phyloP scores from a whole-genome alignment of 2,797 vertebrate genomes.

The Pyrocephalus nanus region DNA sequence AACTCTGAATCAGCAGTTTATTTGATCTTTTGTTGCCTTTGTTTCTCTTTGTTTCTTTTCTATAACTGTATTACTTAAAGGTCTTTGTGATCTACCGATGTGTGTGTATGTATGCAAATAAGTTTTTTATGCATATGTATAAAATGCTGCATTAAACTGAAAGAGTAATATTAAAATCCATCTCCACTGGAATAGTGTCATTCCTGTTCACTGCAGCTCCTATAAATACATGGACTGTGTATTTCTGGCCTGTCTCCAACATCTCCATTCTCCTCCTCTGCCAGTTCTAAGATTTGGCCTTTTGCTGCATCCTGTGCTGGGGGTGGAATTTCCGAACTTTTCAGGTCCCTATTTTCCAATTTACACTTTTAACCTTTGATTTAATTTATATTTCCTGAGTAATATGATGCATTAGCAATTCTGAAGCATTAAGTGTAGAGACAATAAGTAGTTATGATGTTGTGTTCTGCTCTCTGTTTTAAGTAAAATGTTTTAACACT shows the following conservation, averaged over 20 bases:
- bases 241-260: background rate
- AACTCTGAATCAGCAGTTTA: background rate
- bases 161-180: background rate
- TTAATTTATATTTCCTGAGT: background rate
- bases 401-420: background rate
- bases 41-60: background rate
- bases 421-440: background rate
- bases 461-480: background rate
- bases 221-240: background rate
- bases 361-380: background rate
- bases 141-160: background rate
- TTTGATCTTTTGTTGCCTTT: background rate
- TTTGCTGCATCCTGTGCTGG: background rate
- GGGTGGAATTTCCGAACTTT: background rate
- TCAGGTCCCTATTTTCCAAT: background rate
- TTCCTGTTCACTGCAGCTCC: background rate
- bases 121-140: background rate
- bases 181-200: background rate
- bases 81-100: fast-evolving
- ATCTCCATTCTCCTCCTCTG: background rate
- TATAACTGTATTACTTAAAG: background rate
- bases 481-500: background rate
- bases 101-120: fast-evolving
- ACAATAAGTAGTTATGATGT: background rate
- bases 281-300: background rate